Evolutionary conservation across 2,888 invertebrate species (phyloP).

Genomic region (Priocnemis perturbator): DNA sequence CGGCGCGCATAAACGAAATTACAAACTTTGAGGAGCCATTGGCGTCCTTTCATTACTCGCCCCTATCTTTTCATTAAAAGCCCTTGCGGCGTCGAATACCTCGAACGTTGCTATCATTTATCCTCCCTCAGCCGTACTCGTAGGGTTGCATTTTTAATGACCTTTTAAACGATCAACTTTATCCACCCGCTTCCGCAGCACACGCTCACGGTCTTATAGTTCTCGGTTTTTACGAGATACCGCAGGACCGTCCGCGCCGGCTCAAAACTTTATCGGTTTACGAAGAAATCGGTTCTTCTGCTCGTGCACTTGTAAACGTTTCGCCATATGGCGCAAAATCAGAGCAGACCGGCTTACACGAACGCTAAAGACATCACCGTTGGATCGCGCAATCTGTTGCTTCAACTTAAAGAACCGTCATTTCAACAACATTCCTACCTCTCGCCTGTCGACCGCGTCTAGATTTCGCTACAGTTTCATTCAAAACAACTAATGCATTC

Average conservation of each 20-base stretch:
- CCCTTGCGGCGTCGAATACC: not conserved
- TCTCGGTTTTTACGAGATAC: constrained; percentile 13
- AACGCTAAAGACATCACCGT: too few relatives aligned
- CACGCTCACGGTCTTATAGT: not conserved
- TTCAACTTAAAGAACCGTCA: too few relatives aligned
- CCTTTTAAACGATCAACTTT: constrained; percentile 32
- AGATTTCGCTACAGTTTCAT: too few relatives aligned
- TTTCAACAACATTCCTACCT: too few relatives aligned
- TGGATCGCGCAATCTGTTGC: too few relatives aligned
- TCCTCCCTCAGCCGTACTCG: not conserved
- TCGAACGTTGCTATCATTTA: constrained; percentile 11
- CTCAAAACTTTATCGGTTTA: constrained; percentile 35
- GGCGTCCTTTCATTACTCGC: constrained; percentile 23
- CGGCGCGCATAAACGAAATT: constrained; percentile 11
- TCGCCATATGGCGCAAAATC: too few relatives aligned
- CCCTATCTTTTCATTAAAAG: constrained; percentile 18
- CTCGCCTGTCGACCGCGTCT: too few relatives aligned
- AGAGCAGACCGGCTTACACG: too few relatives aligned
- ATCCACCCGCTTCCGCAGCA: not conserved
- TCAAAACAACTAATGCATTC: too few relatives aligned
- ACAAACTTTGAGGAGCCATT: constrained; percentile 2
- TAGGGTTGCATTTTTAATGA: constrained; percentile 34
- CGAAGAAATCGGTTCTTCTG: constrained; percentile 26
- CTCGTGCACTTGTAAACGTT: too few relatives aligned
- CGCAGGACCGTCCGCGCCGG: constrained; percentile 3